These are phyloP conservation scores for Tinea semifulvella DNA, from an alignment of 2,888 invertebrate genomes.

Conservation along the genomic window DNA sequence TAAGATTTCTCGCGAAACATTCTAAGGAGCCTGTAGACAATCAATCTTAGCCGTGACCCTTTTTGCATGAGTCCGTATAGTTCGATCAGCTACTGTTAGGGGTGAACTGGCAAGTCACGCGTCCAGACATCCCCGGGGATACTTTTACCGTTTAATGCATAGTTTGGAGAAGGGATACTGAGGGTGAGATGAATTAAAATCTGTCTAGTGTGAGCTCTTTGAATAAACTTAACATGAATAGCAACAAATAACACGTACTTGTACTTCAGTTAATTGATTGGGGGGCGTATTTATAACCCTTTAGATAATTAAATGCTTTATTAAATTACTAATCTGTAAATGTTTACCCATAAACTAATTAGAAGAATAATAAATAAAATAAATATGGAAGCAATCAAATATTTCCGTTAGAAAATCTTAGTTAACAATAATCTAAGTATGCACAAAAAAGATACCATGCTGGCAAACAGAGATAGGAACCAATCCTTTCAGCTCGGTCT, in stretches of 20 bases:
- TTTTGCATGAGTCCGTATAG: constrained; percentile 35
- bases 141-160: constrained; percentile 43
- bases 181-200: constrained; percentile 10
- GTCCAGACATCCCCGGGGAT: constrained; percentile 47
- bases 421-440: too few species aligned
- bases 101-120: constrained; percentile 53
- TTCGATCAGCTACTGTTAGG: constrained; percentile 26
- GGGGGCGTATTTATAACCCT: constrained; percentile 1
- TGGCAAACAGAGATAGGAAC: background rate
- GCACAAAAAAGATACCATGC: constrained; percentile 3
- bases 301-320: constrained; percentile 2
- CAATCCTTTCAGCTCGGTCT: constrained; percentile 1
- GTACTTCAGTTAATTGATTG: constrained; percentile 6
- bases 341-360: background rate
- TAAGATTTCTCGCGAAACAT: constrained; percentile 27
- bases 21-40: constrained; percentile 50
- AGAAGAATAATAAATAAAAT: too few species aligned
- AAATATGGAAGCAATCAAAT: background rate
- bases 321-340: too few species aligned
- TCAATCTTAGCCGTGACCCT: constrained; percentile 57
- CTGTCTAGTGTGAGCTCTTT: constrained; percentile 1
- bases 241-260: constrained; percentile 7
- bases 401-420: background rate
- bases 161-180: constrained; percentile 29
- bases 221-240: constrained; percentile 4